These are phyloP conservation scores for Sesia bembeciformis DNA, from an alignment of 2,888 invertebrate genomes.

Conservation along the genomic window DNA sequence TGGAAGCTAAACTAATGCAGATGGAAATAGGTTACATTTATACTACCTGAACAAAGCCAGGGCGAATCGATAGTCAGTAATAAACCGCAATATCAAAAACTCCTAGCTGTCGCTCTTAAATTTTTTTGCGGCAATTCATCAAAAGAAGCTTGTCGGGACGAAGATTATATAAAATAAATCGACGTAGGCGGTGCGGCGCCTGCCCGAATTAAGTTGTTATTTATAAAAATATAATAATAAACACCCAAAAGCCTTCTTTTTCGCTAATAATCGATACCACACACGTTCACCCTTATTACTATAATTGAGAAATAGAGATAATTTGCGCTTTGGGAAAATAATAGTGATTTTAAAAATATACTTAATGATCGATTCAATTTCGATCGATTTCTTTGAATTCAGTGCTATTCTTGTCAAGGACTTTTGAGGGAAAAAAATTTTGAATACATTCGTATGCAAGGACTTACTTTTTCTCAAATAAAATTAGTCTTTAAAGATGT, in stretches of 20 bases:
- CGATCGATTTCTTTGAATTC: slow-evolving; percentile 21
- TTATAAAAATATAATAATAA: slow-evolving; percentile 55
- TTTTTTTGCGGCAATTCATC: slow-evolving; percentile 51
- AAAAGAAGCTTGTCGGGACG: slow-evolving; percentile 42
- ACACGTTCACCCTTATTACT: slow-evolving; percentile 56
- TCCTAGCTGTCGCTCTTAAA: slow-evolving; percentile 9
- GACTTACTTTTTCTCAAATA: too few species aligned
- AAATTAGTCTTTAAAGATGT: too few species aligned
- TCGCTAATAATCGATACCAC: slow-evolving; percentile 60
- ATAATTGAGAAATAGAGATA: slow-evolving; percentile 50
- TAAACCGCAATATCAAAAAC: too few species aligned
- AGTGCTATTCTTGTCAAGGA: slow-evolving; percentile 1
- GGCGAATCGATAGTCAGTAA: too few species aligned
- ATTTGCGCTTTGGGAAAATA: slow-evolving; percentile 40
- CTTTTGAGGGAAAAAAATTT: too few species aligned
- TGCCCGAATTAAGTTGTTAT: slow-evolving; percentile 69
- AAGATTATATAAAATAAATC: slow-evolving; percentile 68
- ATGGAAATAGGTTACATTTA: too few species aligned
- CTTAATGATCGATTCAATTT: slow-evolving; percentile 25
- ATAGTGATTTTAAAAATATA: slow-evolving; percentile 25
- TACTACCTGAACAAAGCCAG: too few species aligned
- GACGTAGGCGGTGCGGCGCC: slow-evolving; percentile 63
- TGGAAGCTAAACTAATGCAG: too few species aligned
- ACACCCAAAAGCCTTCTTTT: slow-evolving; percentile 50
- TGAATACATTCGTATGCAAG: too few species aligned